Conservation (phyloP, 2,113 vertebrate species). For the Neolamprologus sp. region DNA sequence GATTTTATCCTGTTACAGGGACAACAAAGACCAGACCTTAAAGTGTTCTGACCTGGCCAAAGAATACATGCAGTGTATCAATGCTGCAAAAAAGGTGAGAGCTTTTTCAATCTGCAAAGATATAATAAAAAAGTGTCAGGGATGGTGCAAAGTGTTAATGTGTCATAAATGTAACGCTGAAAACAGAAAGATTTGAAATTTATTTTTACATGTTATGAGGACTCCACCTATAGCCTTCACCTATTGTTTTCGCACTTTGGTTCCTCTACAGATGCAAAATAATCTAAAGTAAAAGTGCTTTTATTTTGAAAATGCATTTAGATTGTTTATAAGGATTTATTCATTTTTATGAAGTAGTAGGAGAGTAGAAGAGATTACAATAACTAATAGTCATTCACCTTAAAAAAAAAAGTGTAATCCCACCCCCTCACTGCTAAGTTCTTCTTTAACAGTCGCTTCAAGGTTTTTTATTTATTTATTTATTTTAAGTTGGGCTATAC, state of each 20-base stretch:
- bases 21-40: slow-evolving; percentile 78
- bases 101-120: neutral
- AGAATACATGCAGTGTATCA: slow-evolving; percentile 85
- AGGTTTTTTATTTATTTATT: neutral
- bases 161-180: neutral
- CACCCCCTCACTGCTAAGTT: neutral
- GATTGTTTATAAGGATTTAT: neutral
- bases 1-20: slow-evolving; percentile 84
- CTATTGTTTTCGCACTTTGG: neutral
- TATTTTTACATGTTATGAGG: neutral
- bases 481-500: neutral
- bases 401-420: neutral
- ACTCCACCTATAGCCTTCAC: neutral
- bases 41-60: slow-evolving; percentile 85
- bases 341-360: neutral
- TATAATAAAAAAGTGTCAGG: neutral
- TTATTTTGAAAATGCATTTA: neutral
- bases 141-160: neutral
- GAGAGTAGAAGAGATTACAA: neutral
- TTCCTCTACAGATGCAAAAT: neutral
- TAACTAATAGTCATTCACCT: neutral
- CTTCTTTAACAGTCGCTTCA: neutral
- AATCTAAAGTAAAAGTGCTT: neutral
- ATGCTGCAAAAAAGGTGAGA: slow-evolving; percentile 81
- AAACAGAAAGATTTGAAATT: neutral